A percentile compares a stretch with the other conserved stretches of the same genome.
These are phyloP conservation scores for Panagrolaimus sp. DNA, from an alignment of 1,140 invertebrate species.

Conservation along the genomic window DNA sequence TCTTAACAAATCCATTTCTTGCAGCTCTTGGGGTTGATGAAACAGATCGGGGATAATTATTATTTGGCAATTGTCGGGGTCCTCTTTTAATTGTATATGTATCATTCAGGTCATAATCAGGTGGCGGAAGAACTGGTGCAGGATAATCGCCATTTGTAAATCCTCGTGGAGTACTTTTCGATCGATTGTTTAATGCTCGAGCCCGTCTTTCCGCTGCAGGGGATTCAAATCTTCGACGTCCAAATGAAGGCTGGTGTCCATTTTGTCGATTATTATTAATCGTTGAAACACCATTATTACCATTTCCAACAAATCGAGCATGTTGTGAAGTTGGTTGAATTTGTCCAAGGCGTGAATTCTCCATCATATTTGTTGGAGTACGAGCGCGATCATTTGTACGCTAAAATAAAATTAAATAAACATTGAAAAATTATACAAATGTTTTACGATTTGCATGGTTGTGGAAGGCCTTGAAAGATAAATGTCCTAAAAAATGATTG, in stretches of 20 bases:
- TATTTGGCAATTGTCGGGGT: not conserved
- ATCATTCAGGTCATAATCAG: slow-evolving; percentile 14
- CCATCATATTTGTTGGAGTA: not conserved
- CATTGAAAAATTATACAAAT: not conserved
- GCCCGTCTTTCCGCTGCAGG: not conserved
- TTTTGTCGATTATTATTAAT: not conserved
- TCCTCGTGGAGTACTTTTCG: slow-evolving; percentile 1
- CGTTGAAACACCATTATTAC: slow-evolving; percentile 1
- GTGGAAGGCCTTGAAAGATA: not conserved
- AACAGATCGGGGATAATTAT: not conserved
- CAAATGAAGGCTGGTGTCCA: not conserved
- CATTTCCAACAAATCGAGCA: slow-evolving; percentile 7
- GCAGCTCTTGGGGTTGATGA: slow-evolving; percentile 1
- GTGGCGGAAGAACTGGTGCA: slow-evolving; percentile 4
- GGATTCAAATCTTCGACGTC: not conserved
- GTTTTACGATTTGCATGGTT: slow-evolving; percentile 10
- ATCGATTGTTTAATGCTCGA: not conserved
- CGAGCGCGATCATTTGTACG: not conserved
- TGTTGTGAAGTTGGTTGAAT: slow-evolving; percentile 1
- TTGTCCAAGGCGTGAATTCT: slow-evolving; percentile 3
- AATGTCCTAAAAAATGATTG: not conserved
- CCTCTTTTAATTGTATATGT: not conserved
- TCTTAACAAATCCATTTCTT: slow-evolving; percentile 4
- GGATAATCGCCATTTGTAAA: not conserved
- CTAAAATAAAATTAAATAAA: slow-evolving; percentile 1